Evolutionary conservation across 2,888 invertebrate genomes (phyloP), one percentile per base, ranked within the genome.

Genomic region (Dione juno): DNA sequence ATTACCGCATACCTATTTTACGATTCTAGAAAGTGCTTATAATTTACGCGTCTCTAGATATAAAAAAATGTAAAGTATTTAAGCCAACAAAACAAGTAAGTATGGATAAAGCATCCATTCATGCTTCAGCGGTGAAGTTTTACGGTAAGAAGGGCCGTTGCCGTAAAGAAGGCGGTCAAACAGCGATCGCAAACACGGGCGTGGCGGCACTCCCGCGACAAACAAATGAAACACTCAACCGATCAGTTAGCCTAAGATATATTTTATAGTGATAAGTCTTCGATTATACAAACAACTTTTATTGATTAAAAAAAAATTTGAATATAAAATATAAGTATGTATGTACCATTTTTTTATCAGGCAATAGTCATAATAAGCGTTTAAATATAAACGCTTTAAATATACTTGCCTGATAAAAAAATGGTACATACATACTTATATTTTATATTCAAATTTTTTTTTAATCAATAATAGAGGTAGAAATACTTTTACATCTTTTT

Each of bases 91-190:
- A 48, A 35, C 35, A 50, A 63, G 16, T 45, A 16, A 13, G 63
- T 45, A 61, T n/a, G n/a, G 48, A 53, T 52, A 66, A 66, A 67
- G 14, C n/a, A 61, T 16, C 63, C 37, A 66, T 28, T 28, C 35
- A 52, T 28, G 41, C 9, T 37, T 67, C 68, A 72, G 69, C n/a
- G 45, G 57, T 57, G 64, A 65, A 68, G 37, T 61, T 70, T 66
- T 67, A 70, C 66, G 35, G 57, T 40, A 66, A 64, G 79, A 79
- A 81, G 80, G 81, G 79, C 79, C 79, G 86, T 82, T 83, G 78
- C 83, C 84, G 83, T 92, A 92, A 92, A 92, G 90, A 90, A 88
- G 77, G 77, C 84, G 86, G 80, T 85, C 88, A 91, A 90, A 89
- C 91, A 89, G 75, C 73, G 77, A 79, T 73, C 58, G 81, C 87